Base-by-base conservation (phyloP, 2,888 invertebrate species). In the Sphinx pinastri region DNA sequence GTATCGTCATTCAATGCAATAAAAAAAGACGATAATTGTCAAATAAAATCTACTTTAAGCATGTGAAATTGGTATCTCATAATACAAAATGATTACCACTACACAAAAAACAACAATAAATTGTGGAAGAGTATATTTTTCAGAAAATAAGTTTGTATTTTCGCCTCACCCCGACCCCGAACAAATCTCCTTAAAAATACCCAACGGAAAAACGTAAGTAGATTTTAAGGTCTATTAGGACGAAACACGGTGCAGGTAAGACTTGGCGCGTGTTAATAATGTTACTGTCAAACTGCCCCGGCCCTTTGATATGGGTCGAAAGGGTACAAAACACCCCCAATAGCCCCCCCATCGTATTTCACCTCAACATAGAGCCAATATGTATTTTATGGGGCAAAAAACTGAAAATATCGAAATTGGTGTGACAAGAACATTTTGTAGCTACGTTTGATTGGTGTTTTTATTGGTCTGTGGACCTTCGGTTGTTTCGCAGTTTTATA, bases 251-350 rank as follows among this genome's bases (percentile, higher is more conserved):
- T 75, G 81, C 78, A 80, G 77, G 80, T 81, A 81, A 80, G 76
- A 76, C 76, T 82, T 84, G 83, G 85, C 87, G 83, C 81, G 88
- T 89, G 89, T 86, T 89, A 89, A 89, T 89, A 90, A 90, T 88
- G 89, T 86, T 87, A 86, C 87, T 88, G 90, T 89, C 89, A 89
- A 87, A 87, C 81, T 84, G 85, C 79, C 84, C 80, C 78, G 81
- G 81, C 83, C 77, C 81, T 82, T 85, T 90, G 90, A 90, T 83
- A 81, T 85, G 89, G 90, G 90, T 90, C 87, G 82, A 82, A 84
- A 86, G 84, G 89, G 86, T 86, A 85, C 88, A 85, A 87, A 85
- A 82, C 84, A 79, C 75, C 76, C 77, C 77, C 77, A 82, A 81
- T 77, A 77, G 76, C 77, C 80, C 79, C 77, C 70, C 71, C 80